Conservation (phyloP, 2,888 invertebrate genomes). For the Dryococelus australis region DNA sequence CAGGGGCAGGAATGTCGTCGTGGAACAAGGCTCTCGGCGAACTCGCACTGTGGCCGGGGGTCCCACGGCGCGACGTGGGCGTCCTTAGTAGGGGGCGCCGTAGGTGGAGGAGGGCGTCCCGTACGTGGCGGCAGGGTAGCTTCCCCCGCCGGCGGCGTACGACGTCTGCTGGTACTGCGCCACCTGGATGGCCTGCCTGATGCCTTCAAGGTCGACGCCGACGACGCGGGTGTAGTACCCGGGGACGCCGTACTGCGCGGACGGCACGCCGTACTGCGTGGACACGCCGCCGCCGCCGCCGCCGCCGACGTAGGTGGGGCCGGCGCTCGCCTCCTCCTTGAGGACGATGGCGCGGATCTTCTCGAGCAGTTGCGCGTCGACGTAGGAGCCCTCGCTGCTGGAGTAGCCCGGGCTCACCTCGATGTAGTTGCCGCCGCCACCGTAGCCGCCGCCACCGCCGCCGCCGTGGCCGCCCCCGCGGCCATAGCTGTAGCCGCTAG, state of each 20-base stretch:
- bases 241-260: constrained; percentile 72
- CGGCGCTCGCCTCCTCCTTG: constrained; percentile 69
- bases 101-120: constrained; percentile 57
- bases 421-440: constrained; percentile 77
- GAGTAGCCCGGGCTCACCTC: constrained; percentile 80
- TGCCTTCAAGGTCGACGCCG: constrained; percentile 84
- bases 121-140: constrained; percentile 58
- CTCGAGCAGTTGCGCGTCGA: constrained; percentile 80
- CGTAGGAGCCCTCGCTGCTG: constrained; percentile 83
- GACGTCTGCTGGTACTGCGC: constrained; percentile 80
- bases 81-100: constrained; percentile 51
- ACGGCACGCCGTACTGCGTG: constrained; percentile 72
- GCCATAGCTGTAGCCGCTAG: constrained; percentile 78
- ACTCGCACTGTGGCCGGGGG: constrained; percentile 8
- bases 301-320: constrained; percentile 45
- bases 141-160: constrained; percentile 61
- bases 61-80: constrained; percentile 35
- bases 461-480: constrained; percentile 60
- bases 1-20: background rate
- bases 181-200: constrained; percentile 87
- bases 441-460: constrained; percentile 59
- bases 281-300: constrained; percentile 65
- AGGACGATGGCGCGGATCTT: constrained; percentile 86
- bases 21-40: background rate
- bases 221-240: constrained; percentile 69